Base-by-base conservation (phyloP, 2,113 vertebrate species). In the Bostrychus sinensis region DNA sequence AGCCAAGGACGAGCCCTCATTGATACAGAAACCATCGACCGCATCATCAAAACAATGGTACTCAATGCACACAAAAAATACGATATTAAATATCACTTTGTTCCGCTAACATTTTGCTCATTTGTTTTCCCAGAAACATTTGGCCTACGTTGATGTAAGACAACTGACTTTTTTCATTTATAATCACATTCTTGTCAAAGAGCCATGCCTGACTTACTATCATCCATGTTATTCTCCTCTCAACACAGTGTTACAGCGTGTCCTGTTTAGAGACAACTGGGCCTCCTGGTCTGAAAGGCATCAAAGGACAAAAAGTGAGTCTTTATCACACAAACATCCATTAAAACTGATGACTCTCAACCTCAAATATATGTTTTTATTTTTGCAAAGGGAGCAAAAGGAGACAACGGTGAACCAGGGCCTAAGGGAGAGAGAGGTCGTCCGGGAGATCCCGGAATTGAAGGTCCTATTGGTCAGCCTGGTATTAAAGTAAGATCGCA, bases 381-480 rank as follows among this genome's bases (percentile, higher is more conserved):
- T 55, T 20, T n/a, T 8, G 57, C 82, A 62, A 70, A 98, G 97
- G 97, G 97, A 51, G 93, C 95, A 13, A 99, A 99, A 86, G 97
- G 97, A 61, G 95, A 95, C 86, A 94, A 93, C 48, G 97, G 97
- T 0, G 83, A 89, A 11, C 79, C 94, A 5, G 97, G 97, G 16
- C 84, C 42, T 0, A 93, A 93, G 9, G 97, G 97, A 58, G 84
- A 90, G 14, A 94, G 75, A 67, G 97, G 97, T 37, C 91, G 92
- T 16, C 79, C 93, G 92, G 97, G 97, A 22, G 97, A 99, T 68
- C 96, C 97, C 0, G 96, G 97, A 82, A 98, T 99, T 23, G 96
- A 99, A 87, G 97, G 97, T 74, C 97, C 95, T 0, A 98, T 99
- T 0, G 97, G 96, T 86, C 94, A 96, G 79, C 97, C 97, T 19